phyloP scores from a whole-genome alignment of 92 coral and sea anemone genomes.

The Zoanthus sociatus region DNA sequence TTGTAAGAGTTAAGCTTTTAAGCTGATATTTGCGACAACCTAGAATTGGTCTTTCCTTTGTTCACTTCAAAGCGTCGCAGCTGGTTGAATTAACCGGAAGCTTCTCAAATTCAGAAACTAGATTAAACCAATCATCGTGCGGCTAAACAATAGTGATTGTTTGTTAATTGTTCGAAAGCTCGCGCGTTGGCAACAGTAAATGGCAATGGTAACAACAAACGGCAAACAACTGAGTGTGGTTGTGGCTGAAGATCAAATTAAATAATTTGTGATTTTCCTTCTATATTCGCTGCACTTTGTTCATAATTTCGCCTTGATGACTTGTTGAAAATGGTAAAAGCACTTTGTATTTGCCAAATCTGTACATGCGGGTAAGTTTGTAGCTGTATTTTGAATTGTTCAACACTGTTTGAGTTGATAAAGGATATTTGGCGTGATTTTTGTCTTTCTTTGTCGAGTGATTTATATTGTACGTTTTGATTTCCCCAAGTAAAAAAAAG shows the following conservation, averaged over 20 bases:
- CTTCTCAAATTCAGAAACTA: neutral
- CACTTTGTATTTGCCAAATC: constrained; percentile 97
- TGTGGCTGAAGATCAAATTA: neutral
- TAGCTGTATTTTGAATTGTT: neutral
- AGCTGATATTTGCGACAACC: constrained; percentile 15
- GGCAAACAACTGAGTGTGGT: constrained; percentile 45
- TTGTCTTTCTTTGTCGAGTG: neutral
- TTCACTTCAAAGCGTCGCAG: neutral
- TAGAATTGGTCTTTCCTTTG: neutral
- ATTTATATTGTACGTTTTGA: neutral
- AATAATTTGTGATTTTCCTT: constrained; percentile 35
- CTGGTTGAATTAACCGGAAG: neutral
- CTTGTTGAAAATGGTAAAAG: constrained; percentile 68
- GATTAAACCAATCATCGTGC: constrained; percentile 38
- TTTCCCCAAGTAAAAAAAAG: neutral
- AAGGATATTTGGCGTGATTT: constrained; percentile 2
- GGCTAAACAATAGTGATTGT: constrained; percentile 42
- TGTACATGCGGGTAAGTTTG: constrained; percentile 98
- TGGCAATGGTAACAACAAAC: constrained; percentile 64
- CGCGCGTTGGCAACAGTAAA: constrained; percentile 74
- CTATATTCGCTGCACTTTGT: constrained; percentile 24
- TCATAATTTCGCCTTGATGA: constrained; percentile 1
- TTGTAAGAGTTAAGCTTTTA: neutral
- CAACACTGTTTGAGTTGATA: neutral
- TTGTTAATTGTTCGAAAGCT: constrained; percentile 25